Conservation (phyloP, 2,113 vertebrate genomes). For the Cygnus buccinator region DNA sequence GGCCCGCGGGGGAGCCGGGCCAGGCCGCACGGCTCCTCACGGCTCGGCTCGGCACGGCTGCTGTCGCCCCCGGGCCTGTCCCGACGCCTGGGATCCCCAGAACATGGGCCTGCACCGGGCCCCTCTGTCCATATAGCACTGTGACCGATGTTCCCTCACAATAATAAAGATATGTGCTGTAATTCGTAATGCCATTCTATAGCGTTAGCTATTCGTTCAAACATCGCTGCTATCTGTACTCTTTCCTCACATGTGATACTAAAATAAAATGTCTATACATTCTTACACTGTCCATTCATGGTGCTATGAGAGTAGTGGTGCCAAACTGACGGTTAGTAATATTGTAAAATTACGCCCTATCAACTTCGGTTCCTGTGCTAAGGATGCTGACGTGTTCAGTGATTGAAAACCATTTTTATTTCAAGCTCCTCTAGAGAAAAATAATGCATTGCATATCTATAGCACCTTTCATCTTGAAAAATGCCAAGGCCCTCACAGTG, state of each 20-base stretch:
- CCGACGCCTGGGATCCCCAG: too few relatives aligned
- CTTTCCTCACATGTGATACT: neutral
- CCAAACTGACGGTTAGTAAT: neutral
- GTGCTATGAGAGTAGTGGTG: neutral
- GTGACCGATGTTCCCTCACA: neutral
- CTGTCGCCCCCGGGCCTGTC: too few relatives aligned
- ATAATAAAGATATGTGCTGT: rapidly evolving
- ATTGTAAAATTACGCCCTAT: neutral
- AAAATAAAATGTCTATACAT: neutral
- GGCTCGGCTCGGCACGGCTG: too few relatives aligned
- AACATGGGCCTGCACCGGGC: too few relatives aligned
- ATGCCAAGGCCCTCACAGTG: neutral
- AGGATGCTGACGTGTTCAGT: neutral
- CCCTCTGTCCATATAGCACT: neutral
- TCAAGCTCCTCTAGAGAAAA: neutral
- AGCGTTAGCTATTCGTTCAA: neutral
- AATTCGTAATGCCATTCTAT: neutral
- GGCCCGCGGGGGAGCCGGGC: too few relatives aligned
- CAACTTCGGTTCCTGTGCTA: neutral
- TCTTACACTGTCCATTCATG: rapidly evolving
- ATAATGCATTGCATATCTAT: neutral
- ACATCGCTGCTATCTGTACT: neutral
- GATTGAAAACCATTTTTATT: neutral
- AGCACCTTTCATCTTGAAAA: neutral
- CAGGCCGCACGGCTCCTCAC: too few relatives aligned